Conservation (phyloP, 2,797 vertebrate species). For the Lithobates sylvaticus region DNA sequence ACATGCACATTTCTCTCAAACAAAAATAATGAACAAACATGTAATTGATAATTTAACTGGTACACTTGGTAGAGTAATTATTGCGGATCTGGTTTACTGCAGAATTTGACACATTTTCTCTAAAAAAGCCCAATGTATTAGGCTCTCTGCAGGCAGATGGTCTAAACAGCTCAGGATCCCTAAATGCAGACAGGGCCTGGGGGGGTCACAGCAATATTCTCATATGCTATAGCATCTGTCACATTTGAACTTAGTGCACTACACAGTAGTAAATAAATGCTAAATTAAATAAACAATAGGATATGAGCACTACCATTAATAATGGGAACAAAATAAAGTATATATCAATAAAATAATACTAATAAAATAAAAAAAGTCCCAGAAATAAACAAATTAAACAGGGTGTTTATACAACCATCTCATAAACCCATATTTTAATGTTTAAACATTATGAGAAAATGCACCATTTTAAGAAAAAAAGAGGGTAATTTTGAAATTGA, state of each 20-base stretch:
- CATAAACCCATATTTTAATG: too few species aligned
- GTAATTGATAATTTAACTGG: background rate
- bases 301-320: too few species aligned
- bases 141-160: constrained; percentile 8
- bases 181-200: constrained; percentile 6
- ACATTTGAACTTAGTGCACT: background rate
- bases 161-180: background rate
- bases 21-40: background rate
- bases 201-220: constrained; percentile 7
- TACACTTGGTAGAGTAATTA: background rate
- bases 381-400: background rate
- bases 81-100: background rate
- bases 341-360: too few species aligned
- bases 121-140: background rate
- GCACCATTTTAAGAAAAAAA: too few species aligned
- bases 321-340: too few species aligned
- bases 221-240: constrained; percentile 24
- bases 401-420: background rate
- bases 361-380: background rate
- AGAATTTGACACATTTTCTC: constrained; percentile 7
- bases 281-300: background rate
- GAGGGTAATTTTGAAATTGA: too few species aligned
- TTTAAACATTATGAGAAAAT: too few species aligned
- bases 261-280: background rate
- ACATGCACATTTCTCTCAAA: background rate